These are phyloP conservation scores for Stenurella melanura DNA, from an alignment of 2,888 invertebrate genomes.

Conservation along the genomic window DNA sequence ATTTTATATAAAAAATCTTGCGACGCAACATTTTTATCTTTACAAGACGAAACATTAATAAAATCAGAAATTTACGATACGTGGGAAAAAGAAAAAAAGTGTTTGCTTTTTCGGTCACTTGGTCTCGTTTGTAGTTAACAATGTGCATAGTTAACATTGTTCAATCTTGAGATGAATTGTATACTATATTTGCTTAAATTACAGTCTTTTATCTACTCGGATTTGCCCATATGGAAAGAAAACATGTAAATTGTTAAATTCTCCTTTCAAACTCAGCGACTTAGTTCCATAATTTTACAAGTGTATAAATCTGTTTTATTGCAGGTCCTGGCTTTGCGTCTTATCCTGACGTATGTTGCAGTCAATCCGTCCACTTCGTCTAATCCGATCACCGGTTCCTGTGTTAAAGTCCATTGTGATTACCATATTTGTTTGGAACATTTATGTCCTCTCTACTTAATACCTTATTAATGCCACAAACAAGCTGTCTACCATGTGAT, in stretches of 20 bases:
- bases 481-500: too few relatives aligned
- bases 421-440: neutral
- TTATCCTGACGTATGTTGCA: neutral
- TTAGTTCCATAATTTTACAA: neutral
- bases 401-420: neutral
- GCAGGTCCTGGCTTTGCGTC: neutral
- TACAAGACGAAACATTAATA: too few relatives aligned
- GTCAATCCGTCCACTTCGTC: constrained; percentile 1
- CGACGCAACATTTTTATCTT: too few relatives aligned
- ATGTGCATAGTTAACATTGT: too few relatives aligned
- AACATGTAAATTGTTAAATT: neutral
- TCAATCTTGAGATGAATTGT: too few relatives aligned
- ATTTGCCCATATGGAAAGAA: neutral
- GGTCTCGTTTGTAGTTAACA: too few relatives aligned
- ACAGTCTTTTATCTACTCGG: neutral
- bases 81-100: too few relatives aligned
- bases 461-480: neutral
- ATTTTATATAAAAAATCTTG: too few relatives aligned
- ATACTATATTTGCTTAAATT: too few relatives aligned
- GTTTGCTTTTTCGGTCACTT: too few relatives aligned
- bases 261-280: neutral
- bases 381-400: neutral
- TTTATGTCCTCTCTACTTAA: neutral
- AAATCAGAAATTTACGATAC: too few relatives aligned
- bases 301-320: constrained; percentile 7